These are phyloP conservation scores for Riptortus pedestris DNA, from an alignment of 1,140 invertebrate genomes.

Conservation along the genomic window DNA sequence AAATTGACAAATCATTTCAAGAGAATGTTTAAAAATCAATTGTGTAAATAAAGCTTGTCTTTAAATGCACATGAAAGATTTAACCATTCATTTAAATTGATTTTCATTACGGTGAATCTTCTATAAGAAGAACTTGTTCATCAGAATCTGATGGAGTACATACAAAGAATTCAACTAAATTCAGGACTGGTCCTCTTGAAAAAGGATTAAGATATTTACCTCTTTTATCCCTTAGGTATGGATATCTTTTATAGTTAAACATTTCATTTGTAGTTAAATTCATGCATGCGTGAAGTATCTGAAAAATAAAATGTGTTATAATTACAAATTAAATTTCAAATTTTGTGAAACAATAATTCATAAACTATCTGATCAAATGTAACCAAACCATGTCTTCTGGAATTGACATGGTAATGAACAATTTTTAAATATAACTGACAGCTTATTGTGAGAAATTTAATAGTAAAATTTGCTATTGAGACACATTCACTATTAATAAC, in stretches of 20 bases:
- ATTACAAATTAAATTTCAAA: neutral
- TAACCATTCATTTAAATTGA: too few species aligned
- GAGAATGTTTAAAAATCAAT: too few species aligned
- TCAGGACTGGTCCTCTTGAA: constrained; percentile 70
- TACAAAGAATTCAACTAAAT: constrained; percentile 81
- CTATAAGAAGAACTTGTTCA: constrained; percentile 31
- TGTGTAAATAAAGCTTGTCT: too few species aligned
- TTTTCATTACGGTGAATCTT: constrained; percentile 12
- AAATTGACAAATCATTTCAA: too few species aligned
- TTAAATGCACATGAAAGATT: too few species aligned
- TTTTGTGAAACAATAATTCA: neutral
- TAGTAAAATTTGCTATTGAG: too few species aligned
- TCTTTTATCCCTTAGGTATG: constrained; percentile 73
- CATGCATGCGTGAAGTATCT: constrained; percentile 77
- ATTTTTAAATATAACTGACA: too few species aligned
- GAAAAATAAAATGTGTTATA: constrained; percentile 33
- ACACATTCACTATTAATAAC: too few species aligned
- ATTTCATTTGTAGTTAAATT: constrained; percentile 90
- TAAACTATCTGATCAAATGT: constrained; percentile 11
- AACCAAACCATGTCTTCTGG: neutral
- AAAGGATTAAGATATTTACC: constrained; percentile 83
- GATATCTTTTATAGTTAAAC: constrained; percentile 84
- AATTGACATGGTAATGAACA: too few species aligned
- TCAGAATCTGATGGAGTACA: constrained; percentile 51
- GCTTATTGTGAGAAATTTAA: too few species aligned